These are phyloP conservation scores for Hypsibius dujardini DNA, from an alignment of 1,140 invertebrate species.

Conservation along the genomic window DNA sequence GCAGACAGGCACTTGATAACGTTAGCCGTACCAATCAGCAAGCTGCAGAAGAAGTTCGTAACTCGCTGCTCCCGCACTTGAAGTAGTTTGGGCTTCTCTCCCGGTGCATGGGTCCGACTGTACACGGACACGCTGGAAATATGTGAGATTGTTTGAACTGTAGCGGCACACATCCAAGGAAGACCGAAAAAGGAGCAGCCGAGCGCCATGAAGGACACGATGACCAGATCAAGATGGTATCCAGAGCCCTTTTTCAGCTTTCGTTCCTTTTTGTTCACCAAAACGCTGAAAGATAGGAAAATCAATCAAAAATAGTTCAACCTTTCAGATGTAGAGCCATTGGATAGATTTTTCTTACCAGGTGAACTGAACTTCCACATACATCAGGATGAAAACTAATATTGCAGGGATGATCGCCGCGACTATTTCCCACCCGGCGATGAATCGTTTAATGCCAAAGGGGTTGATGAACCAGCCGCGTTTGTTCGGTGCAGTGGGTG, in stretches of 20 bases:
- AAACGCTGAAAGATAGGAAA: slow-evolving; percentile 50
- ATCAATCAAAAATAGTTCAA: no score
- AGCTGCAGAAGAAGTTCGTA: slow-evolving; percentile 33
- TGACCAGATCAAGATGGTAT: slow-evolving; percentile 80
- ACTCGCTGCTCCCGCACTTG: slow-evolving; percentile 54
- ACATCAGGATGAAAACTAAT: slow-evolving; percentile 80
- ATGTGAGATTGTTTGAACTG: slow-evolving; percentile 78
- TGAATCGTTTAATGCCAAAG: slow-evolving; percentile 38
- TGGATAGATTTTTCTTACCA: no score
- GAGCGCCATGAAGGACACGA: slow-evolving; percentile 62
- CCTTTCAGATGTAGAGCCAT: no score
- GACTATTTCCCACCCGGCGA: slow-evolving; percentile 56
- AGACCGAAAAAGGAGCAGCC: slow-evolving; percentile 64
- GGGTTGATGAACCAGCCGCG: slow-evolving; percentile 68
- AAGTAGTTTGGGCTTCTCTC: slow-evolving; percentile 75
- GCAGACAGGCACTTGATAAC: no score
- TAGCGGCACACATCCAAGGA: slow-evolving; percentile 86
- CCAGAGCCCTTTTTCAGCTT: slow-evolving; percentile 80
- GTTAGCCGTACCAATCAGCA: slow-evolving; percentile 30
- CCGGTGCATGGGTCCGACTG: slow-evolving; percentile 79
- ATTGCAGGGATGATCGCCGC: slow-evolving; percentile 64
- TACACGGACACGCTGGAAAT: slow-evolving; percentile 76
- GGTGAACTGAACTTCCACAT: slow-evolving; percentile 90
- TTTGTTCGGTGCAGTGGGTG: slow-evolving; percentile 48
- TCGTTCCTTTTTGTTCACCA: slow-evolving; percentile 77